These are phyloP conservation scores for Campopleginae sp. DNA, from an alignment of 2,888 invertebrate genomes.

Conservation along the genomic window DNA sequence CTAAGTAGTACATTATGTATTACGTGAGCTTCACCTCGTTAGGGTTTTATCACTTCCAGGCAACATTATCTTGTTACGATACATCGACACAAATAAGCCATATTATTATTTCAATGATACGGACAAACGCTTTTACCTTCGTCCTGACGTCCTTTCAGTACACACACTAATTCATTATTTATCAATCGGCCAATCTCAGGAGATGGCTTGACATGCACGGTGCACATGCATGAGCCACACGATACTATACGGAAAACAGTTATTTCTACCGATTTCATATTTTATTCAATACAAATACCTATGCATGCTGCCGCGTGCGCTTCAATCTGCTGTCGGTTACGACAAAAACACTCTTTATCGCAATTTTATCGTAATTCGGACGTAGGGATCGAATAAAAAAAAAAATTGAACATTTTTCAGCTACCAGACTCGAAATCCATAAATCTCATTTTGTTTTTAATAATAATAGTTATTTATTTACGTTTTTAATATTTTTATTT, in stretches of 20 bases:
- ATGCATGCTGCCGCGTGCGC: too few species aligned
- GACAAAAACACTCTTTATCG: too few species aligned
- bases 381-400: too few species aligned
- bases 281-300: too few species aligned
- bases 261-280: not conserved
- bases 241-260: not conserved
- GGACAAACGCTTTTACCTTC: not conserved
- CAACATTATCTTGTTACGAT: constrained; percentile 21
- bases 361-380: too few species aligned
- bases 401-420: too few species aligned
- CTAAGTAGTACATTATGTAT: constrained; percentile 41
- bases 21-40: not conserved
- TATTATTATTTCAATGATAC: not conserved
- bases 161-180: constrained; percentile 46
- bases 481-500: too few species aligned
- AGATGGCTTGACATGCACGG: not conserved
- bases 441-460: too few species aligned
- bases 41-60: constrained; percentile 39
- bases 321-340: too few species aligned
- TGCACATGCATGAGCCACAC: not conserved
- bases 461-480: too few species aligned
- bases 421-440: too few species aligned
- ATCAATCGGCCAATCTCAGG: constrained; percentile 49
- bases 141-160: constrained; percentile 4
- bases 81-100: not conserved